These are phyloP conservation scores for Epinotia demarniana DNA, from an alignment of 2,888 invertebrate species.

Conservation along the genomic window DNA sequence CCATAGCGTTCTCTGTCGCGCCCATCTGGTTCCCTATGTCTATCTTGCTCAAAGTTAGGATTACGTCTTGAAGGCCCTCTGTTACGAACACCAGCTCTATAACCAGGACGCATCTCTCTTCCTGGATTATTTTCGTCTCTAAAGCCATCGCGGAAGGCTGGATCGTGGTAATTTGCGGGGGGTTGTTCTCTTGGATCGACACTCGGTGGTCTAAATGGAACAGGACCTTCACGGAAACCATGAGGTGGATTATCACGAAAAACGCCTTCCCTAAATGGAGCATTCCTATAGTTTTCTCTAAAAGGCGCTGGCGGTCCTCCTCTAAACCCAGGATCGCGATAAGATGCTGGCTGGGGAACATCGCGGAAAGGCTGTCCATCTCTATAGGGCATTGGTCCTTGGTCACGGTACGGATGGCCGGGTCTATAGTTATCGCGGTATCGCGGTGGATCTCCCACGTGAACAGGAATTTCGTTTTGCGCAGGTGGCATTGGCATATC, in stretches of 20 bases:
- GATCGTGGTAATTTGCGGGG: constrained; percentile 68
- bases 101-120: constrained; percentile 69
- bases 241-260: constrained; percentile 73
- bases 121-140: constrained; percentile 68
- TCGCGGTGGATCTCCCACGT: constrained; percentile 70
- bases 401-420: constrained; percentile 70
- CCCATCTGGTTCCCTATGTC: constrained; percentile 75
- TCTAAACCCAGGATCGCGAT: constrained; percentile 69
- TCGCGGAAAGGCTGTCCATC: constrained; percentile 64
- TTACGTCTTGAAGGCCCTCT: constrained; percentile 71
- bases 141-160: constrained; percentile 71
- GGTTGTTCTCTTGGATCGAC: constrained; percentile 70
- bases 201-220: constrained; percentile 72
- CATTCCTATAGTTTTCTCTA: constrained; percentile 71
- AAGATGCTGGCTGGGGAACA: constrained; percentile 57
- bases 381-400: constrained; percentile 64
- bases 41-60: constrained; percentile 69
- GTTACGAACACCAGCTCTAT: constrained; percentile 64
- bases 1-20: constrained; percentile 74
- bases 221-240: constrained; percentile 69
- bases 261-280: constrained; percentile 70
- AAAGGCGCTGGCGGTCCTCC: constrained; percentile 67
- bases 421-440: constrained; percentile 75
- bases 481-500: constrained; percentile 64
- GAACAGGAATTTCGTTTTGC: constrained; percentile 74